Conservation (phyloP, 2,888 invertebrate species). For the Cantharis nigra region DNA sequence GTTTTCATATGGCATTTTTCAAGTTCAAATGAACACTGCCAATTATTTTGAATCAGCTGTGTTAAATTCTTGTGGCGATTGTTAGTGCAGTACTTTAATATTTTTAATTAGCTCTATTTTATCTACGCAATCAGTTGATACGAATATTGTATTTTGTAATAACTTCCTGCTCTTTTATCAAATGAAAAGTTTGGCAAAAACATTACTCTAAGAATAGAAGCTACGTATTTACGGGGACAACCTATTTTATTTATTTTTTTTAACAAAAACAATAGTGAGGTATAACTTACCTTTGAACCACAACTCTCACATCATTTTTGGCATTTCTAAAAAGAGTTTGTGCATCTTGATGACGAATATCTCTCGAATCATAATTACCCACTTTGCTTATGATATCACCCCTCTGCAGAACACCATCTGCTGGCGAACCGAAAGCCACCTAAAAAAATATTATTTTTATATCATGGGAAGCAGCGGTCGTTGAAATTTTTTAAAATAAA, state of each 20-base stretch:
- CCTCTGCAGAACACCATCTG: constrained; percentile 81
- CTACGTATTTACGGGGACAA: background rate
- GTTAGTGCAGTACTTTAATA: background rate
- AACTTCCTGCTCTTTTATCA: constrained; percentile 16
- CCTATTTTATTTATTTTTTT: constrained; percentile 7
- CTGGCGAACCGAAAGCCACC: constrained; percentile 86
- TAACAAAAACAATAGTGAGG: background rate
- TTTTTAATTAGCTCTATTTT: background rate
- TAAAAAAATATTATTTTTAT: constrained; percentile 51
- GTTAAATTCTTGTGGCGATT: background rate
- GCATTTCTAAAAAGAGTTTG: constrained; percentile 85
- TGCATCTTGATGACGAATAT: constrained; percentile 89
- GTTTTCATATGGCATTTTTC: background rate
- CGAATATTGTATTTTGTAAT: background rate
- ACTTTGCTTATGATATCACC: constrained; percentile 92
- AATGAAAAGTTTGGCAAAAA: constrained; percentile 15
- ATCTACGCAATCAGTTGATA: background rate
- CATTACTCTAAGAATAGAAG: background rate
- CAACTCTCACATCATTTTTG: constrained; percentile 76
- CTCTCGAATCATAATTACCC: constrained; percentile 85
- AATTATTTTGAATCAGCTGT: background rate
- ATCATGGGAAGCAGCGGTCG: background rate
- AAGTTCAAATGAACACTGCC: background rate
- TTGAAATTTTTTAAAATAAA: background rate
- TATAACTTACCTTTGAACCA: constrained; percentile 74